Conservation (phyloP, 2,888 invertebrate species). For the Drosophila kokeensis region DNA sequence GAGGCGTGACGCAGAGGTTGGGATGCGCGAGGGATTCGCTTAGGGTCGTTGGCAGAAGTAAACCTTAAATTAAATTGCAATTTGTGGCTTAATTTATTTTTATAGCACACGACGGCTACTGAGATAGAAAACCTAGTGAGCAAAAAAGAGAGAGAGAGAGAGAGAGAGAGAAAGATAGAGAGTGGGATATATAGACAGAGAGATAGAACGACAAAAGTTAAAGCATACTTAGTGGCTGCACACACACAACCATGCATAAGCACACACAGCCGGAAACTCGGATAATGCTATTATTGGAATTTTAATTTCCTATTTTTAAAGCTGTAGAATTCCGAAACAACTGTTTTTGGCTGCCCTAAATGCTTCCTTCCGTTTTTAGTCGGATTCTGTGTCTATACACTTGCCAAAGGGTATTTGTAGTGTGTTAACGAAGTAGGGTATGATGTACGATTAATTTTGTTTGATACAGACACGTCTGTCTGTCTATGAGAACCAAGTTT, state of each 20-base stretch:
- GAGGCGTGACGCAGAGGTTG: neutral
- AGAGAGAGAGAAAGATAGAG: neutral
- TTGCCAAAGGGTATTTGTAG: neutral
- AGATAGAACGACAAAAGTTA: conserved; percentile 46
- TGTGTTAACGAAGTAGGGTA: neutral
- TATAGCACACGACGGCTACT: conserved; percentile 56
- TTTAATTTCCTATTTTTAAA: conserved; percentile 79
- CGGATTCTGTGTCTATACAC: conserved; percentile 25
- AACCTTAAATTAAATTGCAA: conserved; percentile 80
- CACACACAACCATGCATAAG: conserved; percentile 20
- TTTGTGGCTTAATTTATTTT: conserved; percentile 79
- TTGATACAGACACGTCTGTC: neutral
- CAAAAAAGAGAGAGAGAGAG: neutral
- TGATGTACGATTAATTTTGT: neutral
- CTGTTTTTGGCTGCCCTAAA: conserved; percentile 38
- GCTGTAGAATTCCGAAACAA: conserved; percentile 48
- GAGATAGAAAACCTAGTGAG: conserved; percentile 39
- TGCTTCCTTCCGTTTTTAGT: conserved; percentile 63
- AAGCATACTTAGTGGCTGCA: conserved; percentile 66
- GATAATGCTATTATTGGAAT: conserved; percentile 75
- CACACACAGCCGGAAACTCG: conserved; percentile 18
- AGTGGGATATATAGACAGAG: neutral
- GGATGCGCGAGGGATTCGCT: conserved; percentile 11
- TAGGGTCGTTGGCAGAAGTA: conserved; percentile 47
- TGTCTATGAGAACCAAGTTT: neutral